These are phyloP conservation scores for Tipula lateralis DNA, from an alignment of 2,888 invertebrate genomes.

Conservation along the genomic window DNA sequence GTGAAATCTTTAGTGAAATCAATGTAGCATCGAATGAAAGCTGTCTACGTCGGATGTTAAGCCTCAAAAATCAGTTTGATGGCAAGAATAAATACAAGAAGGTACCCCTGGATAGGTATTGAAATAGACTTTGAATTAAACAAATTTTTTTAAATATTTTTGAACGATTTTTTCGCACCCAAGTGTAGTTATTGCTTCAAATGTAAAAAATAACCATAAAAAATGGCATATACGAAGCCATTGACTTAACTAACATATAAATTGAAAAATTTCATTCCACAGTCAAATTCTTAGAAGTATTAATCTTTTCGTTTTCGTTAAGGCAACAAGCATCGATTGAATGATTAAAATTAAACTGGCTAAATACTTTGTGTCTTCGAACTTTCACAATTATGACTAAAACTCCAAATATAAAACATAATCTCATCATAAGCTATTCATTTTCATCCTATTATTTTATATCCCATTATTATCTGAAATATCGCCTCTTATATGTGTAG, in stretches of 20 bases:
- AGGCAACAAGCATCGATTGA: background rate
- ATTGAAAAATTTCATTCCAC: background rate
- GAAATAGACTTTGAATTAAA: too few relatives aligned
- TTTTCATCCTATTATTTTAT: background rate
- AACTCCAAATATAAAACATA: background rate
- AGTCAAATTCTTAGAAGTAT: background rate
- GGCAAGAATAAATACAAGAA: too few relatives aligned
- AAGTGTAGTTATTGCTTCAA: too few relatives aligned
- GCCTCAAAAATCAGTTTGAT: too few relatives aligned
- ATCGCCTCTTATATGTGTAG: background rate
- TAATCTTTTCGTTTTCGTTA: background rate
- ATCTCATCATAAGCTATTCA: background rate
- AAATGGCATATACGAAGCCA: background rate
- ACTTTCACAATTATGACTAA: background rate
- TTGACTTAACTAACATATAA: background rate
- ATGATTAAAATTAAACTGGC: background rate
- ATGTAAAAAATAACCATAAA: background rate
- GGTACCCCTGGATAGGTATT: too few relatives aligned
- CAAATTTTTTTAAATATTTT: too few relatives aligned
- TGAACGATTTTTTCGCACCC: too few relatives aligned
- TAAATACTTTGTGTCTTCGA: background rate
- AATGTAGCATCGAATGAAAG: too few relatives aligned
- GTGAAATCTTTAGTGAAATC: too few relatives aligned
- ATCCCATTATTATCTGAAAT: background rate
- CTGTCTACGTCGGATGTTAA: too few relatives aligned